Conservation (phyloP, 30 jellyfish, hydroid and myxozoan species). For the Aurelia aurita region DNA sequence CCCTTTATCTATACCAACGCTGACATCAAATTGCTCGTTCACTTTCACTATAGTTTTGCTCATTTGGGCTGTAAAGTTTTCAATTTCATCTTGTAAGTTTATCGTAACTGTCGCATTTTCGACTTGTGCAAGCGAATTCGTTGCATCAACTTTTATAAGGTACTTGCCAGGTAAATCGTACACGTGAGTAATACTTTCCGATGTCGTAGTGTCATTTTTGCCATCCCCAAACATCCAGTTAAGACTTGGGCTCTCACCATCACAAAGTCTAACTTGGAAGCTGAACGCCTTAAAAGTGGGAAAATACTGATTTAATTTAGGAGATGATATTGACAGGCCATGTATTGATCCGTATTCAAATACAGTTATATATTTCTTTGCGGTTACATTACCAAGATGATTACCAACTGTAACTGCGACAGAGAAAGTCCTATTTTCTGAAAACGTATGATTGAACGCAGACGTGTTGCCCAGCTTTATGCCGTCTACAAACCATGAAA, state of each 20-base stretch:
- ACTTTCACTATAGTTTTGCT: conserved; percentile 24
- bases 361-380: conserved; percentile 14
- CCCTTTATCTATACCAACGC: conserved; percentile 28
- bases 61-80: conserved; percentile 28
- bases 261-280: conserved; percentile 24
- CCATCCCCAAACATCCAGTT: conserved; percentile 67
- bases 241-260: conserved; percentile 32
- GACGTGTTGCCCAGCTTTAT: background rate
- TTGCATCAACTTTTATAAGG: conserved; percentile 9
- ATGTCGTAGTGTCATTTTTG: background rate
- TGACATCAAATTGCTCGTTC: conserved; percentile 27
- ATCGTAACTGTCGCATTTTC: conserved; percentile 1
- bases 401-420: conserved; percentile 20
- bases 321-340: conserved; percentile 31
- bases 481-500: conserved; percentile 33
- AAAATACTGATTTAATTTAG: background rate
- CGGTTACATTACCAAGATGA: background rate
- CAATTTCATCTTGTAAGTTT: conserved; percentile 49
- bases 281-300: conserved; percentile 5
- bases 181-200: conserved; percentile 4
- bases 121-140: conserved; percentile 2
- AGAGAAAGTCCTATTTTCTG: conserved; percentile 32
- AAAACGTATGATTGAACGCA: background rate
- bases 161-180: conserved; percentile 22
- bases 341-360: conserved; percentile 51